Evolutionary conservation across 2,113 vertebrate species (phyloP), one percentile per base, ranked within the genome.

Genomic region (Lasiurus cinereus): DNA sequence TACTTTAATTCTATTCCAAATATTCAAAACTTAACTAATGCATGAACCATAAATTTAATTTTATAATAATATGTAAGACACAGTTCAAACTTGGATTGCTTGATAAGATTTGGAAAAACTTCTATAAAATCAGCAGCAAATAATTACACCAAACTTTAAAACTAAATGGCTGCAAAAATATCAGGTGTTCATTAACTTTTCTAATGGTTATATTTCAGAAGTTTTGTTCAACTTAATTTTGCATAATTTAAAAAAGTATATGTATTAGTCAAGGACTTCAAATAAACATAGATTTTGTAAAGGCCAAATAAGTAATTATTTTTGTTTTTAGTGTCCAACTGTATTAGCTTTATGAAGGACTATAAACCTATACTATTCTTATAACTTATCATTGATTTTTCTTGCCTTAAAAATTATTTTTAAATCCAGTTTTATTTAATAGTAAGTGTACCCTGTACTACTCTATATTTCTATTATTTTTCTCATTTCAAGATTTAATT

Each of bases 221-320:
- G 4, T 56, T 85, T 87, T 76, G 21, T 76, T 93, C 43, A 92
- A 33, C 19, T 90, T 72, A 29, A 69, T 80, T 79, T 80, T 72
- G 9, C 62, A 64, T 56, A 83, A 69, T 56, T 78, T 15, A 52
- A 83, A 94, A 94, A 62, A 36, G 8, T 74, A 18, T 54, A 84
- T 11, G 0, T 14, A 87, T 73, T 86, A 78, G 52, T 2, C 27
- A 88, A 85, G 0, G 11, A 2, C 13, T 77, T 73, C 69, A 93
- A 91, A 48, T 74, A 78, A 69, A 82, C 29, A 21, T 36, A 11
- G 7, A 54, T 87, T 79, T 95, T 93, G 24, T 88, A 43, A 92
- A 83, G 73, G 36, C 9, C 46, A 86, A 67, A 91, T 12, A 93
- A 91, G 22, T 54, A 85, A 78, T 86, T 22, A 85, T 24, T 93